Evolutionary conservation across 2,888 invertebrate species (phyloP).

Genomic region (Hirtodrosophila alboralis): DNA sequence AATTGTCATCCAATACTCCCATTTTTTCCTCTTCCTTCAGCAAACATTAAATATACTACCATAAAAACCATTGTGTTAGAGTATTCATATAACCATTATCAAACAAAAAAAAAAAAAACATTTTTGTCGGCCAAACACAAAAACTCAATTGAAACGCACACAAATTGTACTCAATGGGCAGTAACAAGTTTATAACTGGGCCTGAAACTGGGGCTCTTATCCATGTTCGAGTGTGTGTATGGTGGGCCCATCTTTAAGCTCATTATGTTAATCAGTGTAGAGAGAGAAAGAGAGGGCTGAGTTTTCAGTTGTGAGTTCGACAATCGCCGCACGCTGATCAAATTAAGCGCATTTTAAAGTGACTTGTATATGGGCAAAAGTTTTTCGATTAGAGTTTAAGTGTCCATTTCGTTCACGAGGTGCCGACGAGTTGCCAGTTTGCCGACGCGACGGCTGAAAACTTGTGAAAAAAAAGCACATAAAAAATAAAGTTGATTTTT

Average conservation of each 20-base stretch:
- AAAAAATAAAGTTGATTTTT: conserved; percentile 69
- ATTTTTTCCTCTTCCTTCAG: no score
- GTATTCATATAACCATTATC: conserved; percentile 44
- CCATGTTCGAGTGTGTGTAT: conserved; percentile 35
- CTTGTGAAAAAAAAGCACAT: no score
- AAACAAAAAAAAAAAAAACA: no score
- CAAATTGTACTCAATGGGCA: conserved; percentile 71
- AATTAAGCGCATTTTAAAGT: conserved; percentile 78
- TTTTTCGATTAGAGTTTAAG: conserved; percentile 79
- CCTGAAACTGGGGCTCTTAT: conserved; percentile 6
- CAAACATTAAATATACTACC: no score
- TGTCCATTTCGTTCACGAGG: conserved; percentile 75
- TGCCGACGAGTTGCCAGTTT: conserved; percentile 59
- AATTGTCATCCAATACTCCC: conserved; percentile 8
- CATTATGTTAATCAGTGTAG: conserved; percentile 70
- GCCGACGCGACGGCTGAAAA: conserved; percentile 38
- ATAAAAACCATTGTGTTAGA: conserved; percentile 28
- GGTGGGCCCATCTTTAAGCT: conserved; percentile 50
- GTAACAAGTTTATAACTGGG: conserved; percentile 69
- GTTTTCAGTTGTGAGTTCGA: conserved; percentile 36
- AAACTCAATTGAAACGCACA: conserved; percentile 44
- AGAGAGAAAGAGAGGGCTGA: conserved; percentile 18
- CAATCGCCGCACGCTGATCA: conserved; percentile 77
- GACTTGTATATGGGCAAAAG: conserved; percentile 77
- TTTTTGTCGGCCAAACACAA: conserved; percentile 27